These are phyloP conservation scores for Sebastes baramenuke DNA, from an alignment of 2,797 vertebrate species.

Conservation along the genomic window DNA sequence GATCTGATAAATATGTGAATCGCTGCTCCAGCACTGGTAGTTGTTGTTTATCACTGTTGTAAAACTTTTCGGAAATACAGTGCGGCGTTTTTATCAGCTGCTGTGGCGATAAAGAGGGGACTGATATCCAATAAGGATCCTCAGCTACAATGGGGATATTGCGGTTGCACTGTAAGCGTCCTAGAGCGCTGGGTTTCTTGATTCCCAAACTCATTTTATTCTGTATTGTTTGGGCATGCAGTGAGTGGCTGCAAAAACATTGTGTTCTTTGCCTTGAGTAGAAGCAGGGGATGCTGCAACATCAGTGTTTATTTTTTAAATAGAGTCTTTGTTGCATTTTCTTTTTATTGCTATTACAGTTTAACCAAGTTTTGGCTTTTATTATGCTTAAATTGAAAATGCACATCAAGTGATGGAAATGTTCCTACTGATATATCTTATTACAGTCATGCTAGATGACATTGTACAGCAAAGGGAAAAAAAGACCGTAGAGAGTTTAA, in stretches of 20 bases:
- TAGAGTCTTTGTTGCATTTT: neutral
- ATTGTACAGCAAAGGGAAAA: neutral
- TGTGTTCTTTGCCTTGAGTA: neutral
- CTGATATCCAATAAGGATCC: neutral
- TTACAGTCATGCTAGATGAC: neutral
- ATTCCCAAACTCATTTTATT: neutral
- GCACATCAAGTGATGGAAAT: neutral
- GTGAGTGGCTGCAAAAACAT: neutral
- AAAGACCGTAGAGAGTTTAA: neutral
- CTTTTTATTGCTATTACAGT: neutral
- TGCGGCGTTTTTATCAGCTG: slow-evolving; percentile 11
- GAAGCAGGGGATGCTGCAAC: neutral
- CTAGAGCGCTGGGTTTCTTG: neutral
- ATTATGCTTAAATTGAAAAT: neutral
- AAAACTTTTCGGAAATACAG: neutral
- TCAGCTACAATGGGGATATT: neutral
- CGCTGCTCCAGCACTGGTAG: neutral
- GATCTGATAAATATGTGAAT: slow-evolving; percentile 43
- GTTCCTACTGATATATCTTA: neutral
- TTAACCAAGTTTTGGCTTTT: neutral
- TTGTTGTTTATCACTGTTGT: slow-evolving; percentile 12
- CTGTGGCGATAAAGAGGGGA: neutral
- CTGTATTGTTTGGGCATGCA: neutral
- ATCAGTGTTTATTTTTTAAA: neutral
- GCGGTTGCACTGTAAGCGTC: neutral